Base-by-base conservation (phyloP, 2,797 vertebrate species). In the Sebastes cheni region DNA sequence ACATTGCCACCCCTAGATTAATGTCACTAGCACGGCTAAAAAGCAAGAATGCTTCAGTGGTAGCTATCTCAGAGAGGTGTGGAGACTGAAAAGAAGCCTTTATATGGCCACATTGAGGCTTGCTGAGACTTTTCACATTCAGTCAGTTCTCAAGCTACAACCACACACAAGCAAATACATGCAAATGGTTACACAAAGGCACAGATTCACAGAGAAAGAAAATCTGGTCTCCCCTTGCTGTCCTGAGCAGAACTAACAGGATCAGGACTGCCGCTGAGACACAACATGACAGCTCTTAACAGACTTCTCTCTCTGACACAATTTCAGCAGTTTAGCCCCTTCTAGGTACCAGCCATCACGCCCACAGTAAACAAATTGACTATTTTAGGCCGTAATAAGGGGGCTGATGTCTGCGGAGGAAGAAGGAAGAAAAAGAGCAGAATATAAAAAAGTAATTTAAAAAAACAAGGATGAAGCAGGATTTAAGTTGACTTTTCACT, bases 201-300 rank as follows among this genome's bases (percentile, higher is more conserved):
- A 20, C 42, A 73, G 32, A 75, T 61, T 61, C 50, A 36, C 75
- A 66, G 79, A 65, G 68, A 58, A 75, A 59, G 76, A 67, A 70
- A 87, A 85, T 71, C 46, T 65, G 78, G 32, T 72, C 70, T 66
- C 36, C 29, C n/a, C 75, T 80, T 75, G 55, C 58, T 83, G 75
- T 87, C 70, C 77, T 82, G 42, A 87, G 90, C 85, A 84, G 86
- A 88, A 90, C 90, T 85, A 91, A 93, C 85, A 91, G 91, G 84
- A 94, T 92, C 68, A 89, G 81, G 74, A 62, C 70, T 82, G 79
- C 83, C 61, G 85, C 89, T 82, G 84, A 76, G 83, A 81, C 79
- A 56, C 80, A 77, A 83, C 90, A 83, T 66, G 89, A 84, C 82
- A 71, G 84, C 82, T 82, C 72, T 84, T 80, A 70, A 82, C 61